These are phyloP conservation scores for Linnaemya tessellans DNA, from an alignment of 2,888 invertebrate genomes.

Conservation along the genomic window DNA sequence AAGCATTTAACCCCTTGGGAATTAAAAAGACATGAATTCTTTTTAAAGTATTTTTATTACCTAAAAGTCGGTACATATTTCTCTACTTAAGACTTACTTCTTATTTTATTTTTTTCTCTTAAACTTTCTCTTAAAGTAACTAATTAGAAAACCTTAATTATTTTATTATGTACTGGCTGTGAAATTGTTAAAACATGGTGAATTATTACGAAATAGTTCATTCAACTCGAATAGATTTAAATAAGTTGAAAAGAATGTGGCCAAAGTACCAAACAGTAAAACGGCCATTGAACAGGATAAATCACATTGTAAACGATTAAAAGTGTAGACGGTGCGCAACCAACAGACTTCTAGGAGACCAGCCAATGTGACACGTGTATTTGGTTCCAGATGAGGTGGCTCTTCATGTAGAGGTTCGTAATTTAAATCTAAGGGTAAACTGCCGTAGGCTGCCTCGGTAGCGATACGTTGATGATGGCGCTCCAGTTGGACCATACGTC, in stretches of 20 bases:
- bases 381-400: slow-evolving; percentile 73
- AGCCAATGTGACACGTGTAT: slow-evolving; percentile 23
- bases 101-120: not conserved
- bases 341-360: slow-evolving; percentile 72
- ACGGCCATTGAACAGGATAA: slow-evolving; percentile 85
- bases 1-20: slow-evolving; percentile 11
- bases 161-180: slow-evolving; percentile 61
- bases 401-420: slow-evolving; percentile 78
- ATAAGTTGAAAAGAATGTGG: slow-evolving; percentile 88
- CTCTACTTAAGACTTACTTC: not conserved
- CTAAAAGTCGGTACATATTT: slow-evolving; percentile 9
- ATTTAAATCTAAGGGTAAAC: slow-evolving; percentile 80
- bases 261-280: slow-evolving; percentile 86
- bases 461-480: slow-evolving; percentile 79
- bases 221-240: slow-evolving; percentile 88
- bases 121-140: not conserved
- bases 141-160: slow-evolving; percentile 28
- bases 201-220: slow-evolving; percentile 87
- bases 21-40: slow-evolving; percentile 12
- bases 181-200: slow-evolving; percentile 88
- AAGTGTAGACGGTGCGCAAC: slow-evolving; percentile 74
- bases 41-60: slow-evolving; percentile 58
- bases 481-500: slow-evolving; percentile 86
- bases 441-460: slow-evolving; percentile 81
- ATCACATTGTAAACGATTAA: slow-evolving; percentile 82